These are phyloP conservation scores for Ellobius talpinus DNA, from an alignment of 2,113 vertebrate genomes.

Conservation along the genomic window DNA sequence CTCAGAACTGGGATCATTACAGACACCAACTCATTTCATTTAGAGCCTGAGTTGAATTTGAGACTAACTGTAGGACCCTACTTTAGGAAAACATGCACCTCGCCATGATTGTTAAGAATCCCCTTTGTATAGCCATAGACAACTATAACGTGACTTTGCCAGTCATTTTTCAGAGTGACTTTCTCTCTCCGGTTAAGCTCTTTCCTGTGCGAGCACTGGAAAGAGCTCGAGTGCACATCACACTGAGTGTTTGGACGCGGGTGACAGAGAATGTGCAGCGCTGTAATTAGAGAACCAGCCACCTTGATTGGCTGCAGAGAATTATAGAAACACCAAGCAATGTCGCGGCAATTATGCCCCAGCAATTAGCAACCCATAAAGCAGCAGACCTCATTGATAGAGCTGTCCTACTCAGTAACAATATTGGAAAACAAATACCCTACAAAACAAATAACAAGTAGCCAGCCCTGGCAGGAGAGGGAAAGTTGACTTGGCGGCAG, in stretches of 20 bases:
- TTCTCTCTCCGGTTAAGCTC: neutral
- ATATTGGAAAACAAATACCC: constrained; percentile 75
- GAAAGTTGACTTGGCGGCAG: neutral
- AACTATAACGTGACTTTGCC: neutral
- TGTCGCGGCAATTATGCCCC: constrained; percentile 53
- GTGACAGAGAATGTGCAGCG: neutral
- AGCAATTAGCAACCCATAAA: constrained; percentile 78
- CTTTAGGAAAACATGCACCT: neutral
- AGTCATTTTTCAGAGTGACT: neutral
- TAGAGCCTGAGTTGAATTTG: neutral
- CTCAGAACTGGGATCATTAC: neutral
- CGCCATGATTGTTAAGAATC: neutral
- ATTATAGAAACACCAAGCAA: constrained; percentile 64
- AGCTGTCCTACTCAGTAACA: constrained; percentile 68
- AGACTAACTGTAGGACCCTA: neutral
- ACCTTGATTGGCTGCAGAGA: constrained; percentile 70
- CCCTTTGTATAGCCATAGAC: neutral
- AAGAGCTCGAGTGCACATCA: neutral
- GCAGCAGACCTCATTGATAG: constrained; percentile 69
- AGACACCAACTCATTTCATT: neutral
- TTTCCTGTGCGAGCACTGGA: neutral
- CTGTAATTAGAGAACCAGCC: constrained; percentile 54
- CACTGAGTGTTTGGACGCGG: neutral
- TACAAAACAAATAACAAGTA: constrained; percentile 55
- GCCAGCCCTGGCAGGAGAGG: constrained; percentile 40